These are phyloP conservation scores for Sorex maritimensis DNA, from an alignment of 2,797 vertebrate species.

Conservation along the genomic window DNA sequence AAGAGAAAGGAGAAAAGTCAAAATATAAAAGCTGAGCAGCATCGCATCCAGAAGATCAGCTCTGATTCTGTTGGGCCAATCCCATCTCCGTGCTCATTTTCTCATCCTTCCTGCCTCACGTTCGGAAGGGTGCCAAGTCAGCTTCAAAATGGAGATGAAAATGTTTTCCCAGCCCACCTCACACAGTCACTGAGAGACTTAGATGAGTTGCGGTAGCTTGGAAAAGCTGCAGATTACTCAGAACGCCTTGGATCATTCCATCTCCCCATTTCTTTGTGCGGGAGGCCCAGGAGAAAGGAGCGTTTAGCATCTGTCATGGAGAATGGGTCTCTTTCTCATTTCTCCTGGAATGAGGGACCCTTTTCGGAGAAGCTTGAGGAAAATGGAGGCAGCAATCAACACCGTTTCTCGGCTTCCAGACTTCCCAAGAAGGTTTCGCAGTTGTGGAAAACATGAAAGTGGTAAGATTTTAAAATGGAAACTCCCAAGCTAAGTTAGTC, in stretches of 20 bases:
- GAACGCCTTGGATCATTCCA: not conserved
- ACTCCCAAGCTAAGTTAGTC: constrained; percentile 27
- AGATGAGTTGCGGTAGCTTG: constrained; percentile 29
- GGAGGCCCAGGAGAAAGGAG: constrained; percentile 31
- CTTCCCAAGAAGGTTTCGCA: constrained; percentile 40
- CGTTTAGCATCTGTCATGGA: not conserved
- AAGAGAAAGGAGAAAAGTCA: no score
- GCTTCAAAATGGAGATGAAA: not conserved
- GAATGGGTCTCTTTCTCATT: constrained; percentile 6
- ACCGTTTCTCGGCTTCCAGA: constrained; percentile 14
- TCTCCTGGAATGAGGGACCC: not conserved
- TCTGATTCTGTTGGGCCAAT: constrained; percentile 28
- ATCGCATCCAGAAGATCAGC: no score
- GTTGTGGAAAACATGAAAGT: constrained; percentile 45
- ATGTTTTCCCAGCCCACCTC: constrained; percentile 28
- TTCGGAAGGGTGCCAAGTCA: no score
- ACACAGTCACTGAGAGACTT: constrained; percentile 33
- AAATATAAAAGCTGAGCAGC: no score
- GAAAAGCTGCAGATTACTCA: not conserved
- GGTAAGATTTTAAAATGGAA: constrained; percentile 63
- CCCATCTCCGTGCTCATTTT: constrained; percentile 53
- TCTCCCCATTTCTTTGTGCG: not conserved
- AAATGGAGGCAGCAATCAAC: constrained; percentile 21
- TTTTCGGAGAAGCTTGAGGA: constrained; percentile 22
- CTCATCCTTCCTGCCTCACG: not conserved